Evolutionary conservation across 2,888 invertebrate genomes (phyloP), one percentile per base, ranked within the genome.

Genomic region (Agrotis puta): DNA sequence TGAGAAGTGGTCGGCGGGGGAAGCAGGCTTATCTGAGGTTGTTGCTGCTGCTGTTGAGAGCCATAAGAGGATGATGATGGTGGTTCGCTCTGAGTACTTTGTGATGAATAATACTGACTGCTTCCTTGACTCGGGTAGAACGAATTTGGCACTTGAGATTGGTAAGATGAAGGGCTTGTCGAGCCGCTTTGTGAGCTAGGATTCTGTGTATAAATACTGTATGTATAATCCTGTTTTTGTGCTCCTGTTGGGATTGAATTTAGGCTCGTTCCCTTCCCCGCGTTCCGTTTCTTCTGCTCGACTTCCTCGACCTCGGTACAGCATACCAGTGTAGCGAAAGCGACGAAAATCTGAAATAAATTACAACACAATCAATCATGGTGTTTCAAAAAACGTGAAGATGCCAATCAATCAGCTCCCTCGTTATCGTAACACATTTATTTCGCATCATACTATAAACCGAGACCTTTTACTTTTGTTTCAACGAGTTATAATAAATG

Each of bases 191-290:
- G 92, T 2, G 88, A 80, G 70, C 84, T 90, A 1, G 92, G 90
- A 59, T 84, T 93, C 81, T 94, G 94, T 2, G 92, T 80, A 75
- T 95, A 96, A 78, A 94, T 91, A 72, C 90, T 94, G 83, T 95
- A 96, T 0, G 93, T 93, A 70, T 94, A 94, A n/a, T 96, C 96
- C 27, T 92, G 93, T 64, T 96, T 96, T 83, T 95, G 96, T 7
- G 92, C 92, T 54, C 95, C 95, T 0, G 93, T 92, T 2, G 95
- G 92, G 13, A 96, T 94, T 0, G 95, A 85, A 77, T 96, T 96
- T 57, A 95, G 74, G 51, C 87, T 91, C 20, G 90, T 93, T 3
- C 92, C 88, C 79, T 95, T 95, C 9, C 91, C 94, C 2, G 91
- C 92, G 16, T 94, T 96, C 74, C 96, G 89, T 79, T 96, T 96